Base-by-base conservation (phyloP, 2,888 invertebrate genomes). In the Drosophila greeni region DNA sequence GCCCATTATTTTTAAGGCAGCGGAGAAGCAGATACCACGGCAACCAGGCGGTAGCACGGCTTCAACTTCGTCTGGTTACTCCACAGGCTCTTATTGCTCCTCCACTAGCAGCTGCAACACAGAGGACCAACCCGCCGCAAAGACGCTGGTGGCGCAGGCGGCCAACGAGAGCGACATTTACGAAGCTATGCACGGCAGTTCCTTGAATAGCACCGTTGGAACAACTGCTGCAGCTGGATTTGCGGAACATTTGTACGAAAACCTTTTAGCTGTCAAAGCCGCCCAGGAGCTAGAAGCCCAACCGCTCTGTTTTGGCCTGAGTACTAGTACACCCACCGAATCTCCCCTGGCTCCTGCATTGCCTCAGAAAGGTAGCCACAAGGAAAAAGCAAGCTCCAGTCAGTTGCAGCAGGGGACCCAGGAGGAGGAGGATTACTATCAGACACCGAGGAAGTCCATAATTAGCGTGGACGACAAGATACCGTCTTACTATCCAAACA, bases 401-500 rank as follows among this genome's bases (percentile, higher is more conserved):
- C 54, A 6, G 26, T 12, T 18, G 18, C 45, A 45, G 16, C 8
- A 12, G 7, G 3, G 3, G 9, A 5, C 24, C 9, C 42, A 29
- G 18, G 59, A 76, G 5, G 70, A 80, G 12, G 88, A 88, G 66
- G 76, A 80, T 58, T 85, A 82, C 54, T 87, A 88, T 69, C 85
- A 88, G 69, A 87, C 87, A 4, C 86, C 87, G 2, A 79, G 88
- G 11, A 87, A 87, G 65, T 87, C 87, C 14, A 84, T 87, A 12
- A 86, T 87, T 6, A 87, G 87, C 49, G 84, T 89, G 29, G 89
- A 89, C 61, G 89, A 89, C 4, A 89, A 89, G 72, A 77, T 89
- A 59, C 86, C 89, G 11, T 89, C 89, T 1, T 89, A 89, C 59
- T 89, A 88, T 78, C 89, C 89, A 14, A 89, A 89, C 57, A 86